Evolutionary conservation across 2,888 invertebrate genomes (phyloP).

Genomic region (Odiellus spinosus): DNA sequence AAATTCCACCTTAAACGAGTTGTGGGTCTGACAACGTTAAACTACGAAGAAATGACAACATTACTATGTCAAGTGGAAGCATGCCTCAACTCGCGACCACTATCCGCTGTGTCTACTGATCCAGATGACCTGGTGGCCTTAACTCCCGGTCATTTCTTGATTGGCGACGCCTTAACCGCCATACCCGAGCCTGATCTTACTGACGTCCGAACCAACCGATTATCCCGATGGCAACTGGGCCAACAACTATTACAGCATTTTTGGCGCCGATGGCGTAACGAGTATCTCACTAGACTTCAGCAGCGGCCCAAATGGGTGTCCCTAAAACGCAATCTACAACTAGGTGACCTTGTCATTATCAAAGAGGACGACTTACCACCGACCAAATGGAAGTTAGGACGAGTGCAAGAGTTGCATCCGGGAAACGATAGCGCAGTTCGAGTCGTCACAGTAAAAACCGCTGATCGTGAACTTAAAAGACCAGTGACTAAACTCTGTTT

Average conservation of each 20-base stretch:
- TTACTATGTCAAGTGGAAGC: constrained; percentile 23
- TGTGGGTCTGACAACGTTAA: constrained; percentile 20
- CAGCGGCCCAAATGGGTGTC: constrained; percentile 20
- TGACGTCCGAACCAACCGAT: constrained; percentile 13
- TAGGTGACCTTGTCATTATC: constrained; percentile 11
- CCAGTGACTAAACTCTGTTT: background rate
- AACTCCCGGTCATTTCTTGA: constrained; percentile 25
- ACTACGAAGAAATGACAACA: constrained; percentile 25
- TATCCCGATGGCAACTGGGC: constrained; percentile 21
- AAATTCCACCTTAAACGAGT: constrained; percentile 17
- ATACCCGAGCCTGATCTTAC: constrained; percentile 20
- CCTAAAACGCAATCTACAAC: constrained; percentile 17
- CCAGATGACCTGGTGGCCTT: constrained; percentile 20
- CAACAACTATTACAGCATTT: no score
- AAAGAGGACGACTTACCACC: constrained; percentile 3
- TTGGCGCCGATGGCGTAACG: no score
- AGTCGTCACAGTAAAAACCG: background rate
- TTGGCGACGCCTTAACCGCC: constrained; percentile 18
- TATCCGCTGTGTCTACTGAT: constrained; percentile 21
- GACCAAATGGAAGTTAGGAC: background rate
- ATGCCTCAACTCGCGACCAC: constrained; percentile 23
- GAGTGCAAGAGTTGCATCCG: background rate
- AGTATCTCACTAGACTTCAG: no score
- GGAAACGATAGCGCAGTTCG: background rate
- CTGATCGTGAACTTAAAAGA: background rate